Percentiles rank a stretch among this genome's conserved stretches.
Conservation (phyloP, 2,888 invertebrate genomes). For the Drosophila emarginata region DNA sequence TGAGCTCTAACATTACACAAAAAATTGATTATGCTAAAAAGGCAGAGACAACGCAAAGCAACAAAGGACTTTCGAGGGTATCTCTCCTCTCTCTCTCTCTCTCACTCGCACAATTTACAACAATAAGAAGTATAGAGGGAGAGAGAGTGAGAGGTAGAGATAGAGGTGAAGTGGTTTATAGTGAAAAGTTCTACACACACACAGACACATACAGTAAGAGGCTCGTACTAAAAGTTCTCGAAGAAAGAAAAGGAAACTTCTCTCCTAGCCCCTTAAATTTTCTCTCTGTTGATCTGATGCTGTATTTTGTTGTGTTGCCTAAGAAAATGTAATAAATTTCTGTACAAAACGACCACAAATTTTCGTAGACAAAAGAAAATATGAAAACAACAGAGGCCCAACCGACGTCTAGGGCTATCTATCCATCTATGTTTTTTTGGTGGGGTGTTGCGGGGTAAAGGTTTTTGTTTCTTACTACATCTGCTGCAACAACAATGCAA, state of each 20-base stretch:
- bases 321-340: slow-evolving; percentile 72
- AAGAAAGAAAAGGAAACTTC: slow-evolving; percentile 7
- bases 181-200: slow-evolving; percentile 9
- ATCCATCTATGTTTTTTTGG: slow-evolving; percentile 46
- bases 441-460: background rate
- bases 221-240: slow-evolving; percentile 5
- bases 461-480: slow-evolving; percentile 24
- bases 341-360: slow-evolving; percentile 71
- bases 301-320: slow-evolving; percentile 17
- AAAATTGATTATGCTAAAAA: slow-evolving; percentile 54
- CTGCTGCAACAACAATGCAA: slow-evolving; percentile 38
- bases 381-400: slow-evolving; percentile 56
- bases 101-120: background rate
- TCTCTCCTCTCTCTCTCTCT: background rate
- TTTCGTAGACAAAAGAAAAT: slow-evolving; percentile 63
- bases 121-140: background rate
- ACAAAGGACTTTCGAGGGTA: slow-evolving; percentile 2
- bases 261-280: slow-evolving; percentile 4
- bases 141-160: background rate
- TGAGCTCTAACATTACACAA: slow-evolving; percentile 59
- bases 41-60: slow-evolving; percentile 15
- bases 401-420: slow-evolving; percentile 45
- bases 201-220: background rate
- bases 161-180: background rate
- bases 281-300: slow-evolving; percentile 25